Evolutionary conservation across 30 jellyfish, hydroid and myxozoan species (phyloP), one percentile per base, ranked within the genome.

Genomic region (Catostylus mosaicus): DNA sequence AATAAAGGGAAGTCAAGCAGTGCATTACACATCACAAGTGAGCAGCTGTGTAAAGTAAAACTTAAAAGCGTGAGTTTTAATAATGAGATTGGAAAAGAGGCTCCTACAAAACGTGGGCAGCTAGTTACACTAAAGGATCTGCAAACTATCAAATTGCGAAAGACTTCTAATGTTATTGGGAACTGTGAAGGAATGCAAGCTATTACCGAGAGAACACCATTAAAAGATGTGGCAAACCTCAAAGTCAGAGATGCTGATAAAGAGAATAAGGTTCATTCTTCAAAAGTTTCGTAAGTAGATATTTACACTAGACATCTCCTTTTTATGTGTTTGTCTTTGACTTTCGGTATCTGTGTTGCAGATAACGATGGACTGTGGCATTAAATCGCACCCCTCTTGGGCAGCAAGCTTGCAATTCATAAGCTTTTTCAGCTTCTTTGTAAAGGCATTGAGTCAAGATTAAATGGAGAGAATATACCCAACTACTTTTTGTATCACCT

Each of bases 1-100:
- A 12, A 65, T 36, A 82, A 82, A 46, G 67, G 86, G 16, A 34
- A 32, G 1, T 16, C 75, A 29, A 47, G 30, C 27, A 30, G 27
- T 0, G 45, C 16, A 2, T 36, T 72, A 29, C 87, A 65, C 19
- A 66, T 80, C 14, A 89, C 97, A 4, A 56, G 66, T 43, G 97
- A 89, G 16, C 93, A 83, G 73, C 73, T 83, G 1, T 48, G 32
- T 20, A 83, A 83, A 23, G 93, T 83, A 37, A 83, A 70, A 26
- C 73, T 83, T 12, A 83, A 62, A 33, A 65, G 71, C 7, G 86
- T 73, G 69, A 47, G 52, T 30, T 51, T 50, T 45, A 52, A 26
- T 32, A 50, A 27, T 22, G 38, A 29, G 11, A 30, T 23, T 24
- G 47, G 40, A 33, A 62, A 36, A 26, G 24, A 57, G 19, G 14